phyloP scores from a whole-genome alignment of 1,140 invertebrate genomes.

The Zaprionus davidi region DNA sequence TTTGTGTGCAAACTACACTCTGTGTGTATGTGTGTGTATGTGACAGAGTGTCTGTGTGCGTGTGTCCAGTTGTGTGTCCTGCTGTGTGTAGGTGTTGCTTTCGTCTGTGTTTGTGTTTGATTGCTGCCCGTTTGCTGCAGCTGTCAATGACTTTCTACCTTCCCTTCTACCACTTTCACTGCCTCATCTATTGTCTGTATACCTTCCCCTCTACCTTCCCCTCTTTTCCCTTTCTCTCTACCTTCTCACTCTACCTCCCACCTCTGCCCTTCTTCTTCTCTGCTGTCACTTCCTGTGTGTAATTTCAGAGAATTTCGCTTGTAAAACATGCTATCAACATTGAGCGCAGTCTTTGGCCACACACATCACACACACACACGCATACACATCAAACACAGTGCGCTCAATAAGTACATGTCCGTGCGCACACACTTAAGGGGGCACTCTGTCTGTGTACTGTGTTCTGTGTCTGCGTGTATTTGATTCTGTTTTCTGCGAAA shows the following conservation, averaged over 20 bases:
- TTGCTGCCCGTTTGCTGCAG: constrained; percentile 52
- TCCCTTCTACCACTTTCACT: background rate
- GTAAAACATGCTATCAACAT: constrained; percentile 71
- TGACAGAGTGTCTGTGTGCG: background rate
- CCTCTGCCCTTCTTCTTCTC: background rate
- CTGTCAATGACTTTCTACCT: constrained; percentile 22
- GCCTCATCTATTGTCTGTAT: background rate
- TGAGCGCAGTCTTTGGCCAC: constrained; percentile 34
- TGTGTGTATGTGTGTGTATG: constrained; percentile 25
- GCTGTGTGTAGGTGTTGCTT: constrained; percentile 7
- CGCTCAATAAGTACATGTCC: constrained; percentile 11
- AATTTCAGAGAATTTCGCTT: constrained; percentile 57
- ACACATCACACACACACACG: constrained; percentile 1
- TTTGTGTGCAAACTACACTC: constrained; percentile 26
- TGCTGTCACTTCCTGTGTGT: constrained; percentile 8
- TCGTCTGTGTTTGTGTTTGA: constrained; percentile 42
- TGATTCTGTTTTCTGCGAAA: constrained; percentile 33
- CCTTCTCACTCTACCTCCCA: background rate
- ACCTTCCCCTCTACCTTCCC: background rate
- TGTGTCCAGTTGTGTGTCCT: background rate
- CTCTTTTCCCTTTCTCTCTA: background rate
- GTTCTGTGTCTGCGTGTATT: constrained; percentile 14
- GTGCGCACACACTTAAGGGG: background rate
- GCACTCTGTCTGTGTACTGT: constrained; percentile 9
- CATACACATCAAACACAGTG: background rate